phyloP scores from a whole-genome alignment of 2,113 vertebrate genomes.

The Notiomystis cincta region DNA sequence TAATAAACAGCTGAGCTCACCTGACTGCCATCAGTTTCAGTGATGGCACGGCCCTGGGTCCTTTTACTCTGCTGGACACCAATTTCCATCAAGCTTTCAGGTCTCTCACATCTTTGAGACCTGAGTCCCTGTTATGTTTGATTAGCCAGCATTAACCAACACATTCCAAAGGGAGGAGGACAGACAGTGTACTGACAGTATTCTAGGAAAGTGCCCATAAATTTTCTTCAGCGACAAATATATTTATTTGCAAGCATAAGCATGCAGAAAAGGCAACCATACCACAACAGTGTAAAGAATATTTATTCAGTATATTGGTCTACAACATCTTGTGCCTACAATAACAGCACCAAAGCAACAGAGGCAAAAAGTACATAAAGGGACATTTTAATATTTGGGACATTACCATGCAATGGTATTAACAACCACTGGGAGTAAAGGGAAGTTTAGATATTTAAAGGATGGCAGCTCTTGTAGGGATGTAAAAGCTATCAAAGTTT shows the following conservation, averaged over 20 bases:
- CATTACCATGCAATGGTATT: not conserved
- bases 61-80: not conserved
- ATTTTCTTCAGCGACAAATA: not conserved
- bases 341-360: not conserved
- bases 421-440: not conserved
- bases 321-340: not conserved
- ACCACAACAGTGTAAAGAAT: not conserved
- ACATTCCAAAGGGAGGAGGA: not conserved
- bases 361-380: not conserved
- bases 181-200: not conserved
- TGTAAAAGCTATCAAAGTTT: not conserved
- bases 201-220: not conserved
- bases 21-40: not conserved
- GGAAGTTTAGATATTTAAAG: not conserved
- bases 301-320: not conserved
- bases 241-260: not conserved
- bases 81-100: not conserved
- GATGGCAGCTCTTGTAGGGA: not conserved
- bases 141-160: not conserved
- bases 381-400: not conserved
- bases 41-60: not conserved
- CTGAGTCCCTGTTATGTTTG: not conserved
- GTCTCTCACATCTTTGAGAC: not conserved
- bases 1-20: not conserved
- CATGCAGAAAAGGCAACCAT: not conserved